Evolutionary conservation across 53 echinoderm and acorn worm genomes (phyloP).

Genomic region (Arbacia lixula): DNA sequence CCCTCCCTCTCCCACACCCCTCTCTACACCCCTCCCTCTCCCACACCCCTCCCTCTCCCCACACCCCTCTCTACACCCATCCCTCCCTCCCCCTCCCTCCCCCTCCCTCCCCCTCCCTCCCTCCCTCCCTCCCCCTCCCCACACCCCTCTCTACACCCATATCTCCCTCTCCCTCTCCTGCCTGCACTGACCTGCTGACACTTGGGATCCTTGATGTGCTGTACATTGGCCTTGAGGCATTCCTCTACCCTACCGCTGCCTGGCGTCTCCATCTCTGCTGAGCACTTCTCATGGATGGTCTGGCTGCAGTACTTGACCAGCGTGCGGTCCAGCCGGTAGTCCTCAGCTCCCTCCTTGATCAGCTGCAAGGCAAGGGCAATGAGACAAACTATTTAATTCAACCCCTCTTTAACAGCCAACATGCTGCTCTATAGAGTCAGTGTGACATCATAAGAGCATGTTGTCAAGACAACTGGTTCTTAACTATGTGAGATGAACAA

Average conservation of each 20-base stretch:
- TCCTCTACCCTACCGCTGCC: conserved; percentile 85
- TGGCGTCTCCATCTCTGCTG: conserved; percentile 65
- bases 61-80: too few relatives aligned
- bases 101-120: too few relatives aligned
- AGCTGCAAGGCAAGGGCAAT: too few relatives aligned
- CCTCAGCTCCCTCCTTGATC: conserved; percentile 73
- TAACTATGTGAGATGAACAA: not conserved
- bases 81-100: too few relatives aligned
- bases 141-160: conserved; percentile 18
- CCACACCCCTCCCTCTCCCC: too few relatives aligned
- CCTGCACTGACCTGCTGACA: conserved; percentile 74
- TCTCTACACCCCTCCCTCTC: conserved; percentile 7
- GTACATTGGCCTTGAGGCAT: conserved; percentile 77
- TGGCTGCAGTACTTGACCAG: conserved; percentile 55
- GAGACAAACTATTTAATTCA: too few relatives aligned
- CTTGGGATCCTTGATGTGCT: conserved; percentile 51
- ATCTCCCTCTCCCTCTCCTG: not conserved
- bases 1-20: not conserved
- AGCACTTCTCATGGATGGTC: conserved; percentile 58
- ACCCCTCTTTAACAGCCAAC: too few relatives aligned
- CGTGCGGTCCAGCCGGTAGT: conserved; percentile 78
- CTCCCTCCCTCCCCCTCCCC: too few relatives aligned
- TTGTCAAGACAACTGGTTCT: too few relatives aligned
- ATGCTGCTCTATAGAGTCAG: too few relatives aligned
- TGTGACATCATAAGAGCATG: too few relatives aligned